A percentile compares a stretch with the other conserved stretches of the same genome.
These are phyloP conservation scores for Spea multiplicata DNA, from an alignment of 2,113 vertebrate species.

Conservation along the genomic window DNA sequence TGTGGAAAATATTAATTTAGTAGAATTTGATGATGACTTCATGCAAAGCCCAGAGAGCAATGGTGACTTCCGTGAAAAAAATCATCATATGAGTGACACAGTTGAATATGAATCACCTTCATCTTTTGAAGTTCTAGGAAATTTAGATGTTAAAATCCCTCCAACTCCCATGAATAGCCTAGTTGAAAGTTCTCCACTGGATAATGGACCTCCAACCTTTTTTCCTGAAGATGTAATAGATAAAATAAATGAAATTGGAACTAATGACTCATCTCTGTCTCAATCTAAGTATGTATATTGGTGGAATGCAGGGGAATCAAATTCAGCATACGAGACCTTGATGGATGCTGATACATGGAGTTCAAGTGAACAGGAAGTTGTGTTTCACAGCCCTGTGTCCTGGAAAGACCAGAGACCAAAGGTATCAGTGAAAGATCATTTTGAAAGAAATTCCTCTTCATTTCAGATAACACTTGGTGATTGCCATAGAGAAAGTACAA, in stretches of 20 bases:
- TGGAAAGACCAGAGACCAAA: slow-evolving; percentile 64
- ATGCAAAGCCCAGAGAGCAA: slow-evolving; percentile 59
- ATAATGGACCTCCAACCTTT: slow-evolving; percentile 70
- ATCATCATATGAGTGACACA: slow-evolving; percentile 55
- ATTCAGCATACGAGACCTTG: slow-evolving; percentile 61
- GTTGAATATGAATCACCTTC: slow-evolving; percentile 55
- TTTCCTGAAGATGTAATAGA: slow-evolving; percentile 75
- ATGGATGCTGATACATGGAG: slow-evolving; percentile 66
- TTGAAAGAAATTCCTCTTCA: slow-evolving; percentile 48
- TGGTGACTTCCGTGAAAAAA: slow-evolving; percentile 56
- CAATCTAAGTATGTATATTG: slow-evolving; percentile 70
- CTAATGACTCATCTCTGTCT: slow-evolving; percentile 64
- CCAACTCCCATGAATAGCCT: slow-evolving; percentile 86
- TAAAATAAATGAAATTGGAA: slow-evolving; percentile 71
- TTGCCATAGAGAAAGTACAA: slow-evolving; percentile 53
- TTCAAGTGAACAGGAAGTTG: slow-evolving; percentile 67
- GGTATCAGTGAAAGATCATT: slow-evolving; percentile 33
- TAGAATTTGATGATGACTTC: slow-evolving; percentile 70
- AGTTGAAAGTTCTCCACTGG: slow-evolving; percentile 76
- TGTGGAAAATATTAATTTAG: slow-evolving; percentile 65
- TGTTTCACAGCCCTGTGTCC: slow-evolving; percentile 67
- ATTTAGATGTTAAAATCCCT: slow-evolving; percentile 70
- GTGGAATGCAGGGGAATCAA: slow-evolving; percentile 81
- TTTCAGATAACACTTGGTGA: slow-evolving; percentile 56
- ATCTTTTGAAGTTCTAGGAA: slow-evolving; percentile 60